These are phyloP conservation scores for Trichogramma dendrolimi DNA, from an alignment of 2,888 invertebrate genomes.

Conservation along the genomic window DNA sequence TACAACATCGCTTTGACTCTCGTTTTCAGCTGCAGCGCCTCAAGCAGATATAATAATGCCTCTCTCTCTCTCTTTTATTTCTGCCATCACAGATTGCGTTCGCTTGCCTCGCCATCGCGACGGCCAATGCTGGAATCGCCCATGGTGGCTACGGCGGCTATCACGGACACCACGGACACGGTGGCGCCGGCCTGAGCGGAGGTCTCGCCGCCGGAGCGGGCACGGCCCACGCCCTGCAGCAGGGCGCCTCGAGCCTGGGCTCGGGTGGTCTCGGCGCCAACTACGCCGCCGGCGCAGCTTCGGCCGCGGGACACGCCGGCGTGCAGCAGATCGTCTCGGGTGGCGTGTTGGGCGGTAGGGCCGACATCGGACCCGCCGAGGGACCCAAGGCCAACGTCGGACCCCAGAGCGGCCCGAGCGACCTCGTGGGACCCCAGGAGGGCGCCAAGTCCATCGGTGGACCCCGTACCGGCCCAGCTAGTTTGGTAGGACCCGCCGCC, in stretches of 20 bases:
- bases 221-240: constrained; percentile 49
- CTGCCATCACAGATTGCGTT: constrained; percentile 44
- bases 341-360: constrained; percentile 49
- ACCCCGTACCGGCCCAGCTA: constrained; percentile 50
- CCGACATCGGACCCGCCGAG: constrained; percentile 51
- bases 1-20: no score
- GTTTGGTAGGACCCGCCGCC: constrained; percentile 49
- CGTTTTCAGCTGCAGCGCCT: no score
- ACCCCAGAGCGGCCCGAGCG: constrained; percentile 50
- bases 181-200: constrained; percentile 48
- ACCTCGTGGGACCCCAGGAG: constrained; percentile 51
- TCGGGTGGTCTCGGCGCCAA: constrained; percentile 50
- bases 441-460: constrained; percentile 50
- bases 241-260: constrained; percentile 51
- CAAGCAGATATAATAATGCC: no score
- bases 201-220: constrained; percentile 50
- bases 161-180: constrained; percentile 36
- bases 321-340: constrained; percentile 51
- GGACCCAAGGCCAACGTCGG: constrained; percentile 52
- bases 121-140: constrained; percentile 49
- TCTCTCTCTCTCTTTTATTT: not conserved
- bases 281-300: constrained; percentile 51
- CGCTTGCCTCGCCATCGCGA: constrained; percentile 51
- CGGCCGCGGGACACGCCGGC: constrained; percentile 50
- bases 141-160: constrained; percentile 42